Conservation (phyloP, 1,140 invertebrate species). For the Orius laevigatus region DNA sequence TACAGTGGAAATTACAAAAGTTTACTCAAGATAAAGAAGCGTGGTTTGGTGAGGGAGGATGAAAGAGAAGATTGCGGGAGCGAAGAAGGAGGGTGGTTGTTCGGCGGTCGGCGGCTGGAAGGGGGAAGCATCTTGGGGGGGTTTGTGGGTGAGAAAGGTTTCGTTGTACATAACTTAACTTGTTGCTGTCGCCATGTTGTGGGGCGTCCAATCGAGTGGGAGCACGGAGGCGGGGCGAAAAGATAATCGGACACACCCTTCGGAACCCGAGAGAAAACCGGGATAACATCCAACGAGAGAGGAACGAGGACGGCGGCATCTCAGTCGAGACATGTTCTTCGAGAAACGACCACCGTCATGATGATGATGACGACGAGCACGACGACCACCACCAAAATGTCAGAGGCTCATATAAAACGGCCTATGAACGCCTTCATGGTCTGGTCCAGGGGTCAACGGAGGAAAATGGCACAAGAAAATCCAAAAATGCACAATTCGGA, state of each 20-base stretch:
- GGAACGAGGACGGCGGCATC: neutral
- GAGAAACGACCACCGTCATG: neutral
- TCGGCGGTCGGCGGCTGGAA: slow-evolving; percentile 11
- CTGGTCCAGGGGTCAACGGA: slow-evolving; percentile 71
- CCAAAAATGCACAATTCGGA: slow-evolving; percentile 97
- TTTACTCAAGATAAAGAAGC: slow-evolving; percentile 5
- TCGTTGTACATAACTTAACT: no score
- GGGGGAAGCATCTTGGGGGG: slow-evolving; percentile 16
- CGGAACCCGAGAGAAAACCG: neutral
- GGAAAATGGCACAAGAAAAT: slow-evolving; percentile 96
- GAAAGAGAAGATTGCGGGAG: slow-evolving; percentile 16
- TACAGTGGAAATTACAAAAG: slow-evolving; percentile 11
- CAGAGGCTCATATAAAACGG: slow-evolving; percentile 52
- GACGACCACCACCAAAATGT: neutral
- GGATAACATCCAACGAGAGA: neutral
- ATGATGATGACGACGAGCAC: slow-evolving; percentile 4
- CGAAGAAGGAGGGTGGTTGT: slow-evolving; percentile 8
- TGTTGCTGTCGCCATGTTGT: no score
- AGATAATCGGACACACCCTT: neutral
- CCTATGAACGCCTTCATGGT: slow-evolving; percentile 93
- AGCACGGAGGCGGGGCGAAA: slow-evolving; percentile 17
- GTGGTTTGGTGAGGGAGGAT: slow-evolving; percentile 11
- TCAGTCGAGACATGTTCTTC: slow-evolving; percentile 7
- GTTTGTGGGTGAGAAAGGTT: no score
- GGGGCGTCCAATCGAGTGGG: slow-evolving; percentile 10